Evolutionary conservation across 2,113 vertebrate genomes (phyloP).

Genomic region (Microcebus jonahi): DNA sequence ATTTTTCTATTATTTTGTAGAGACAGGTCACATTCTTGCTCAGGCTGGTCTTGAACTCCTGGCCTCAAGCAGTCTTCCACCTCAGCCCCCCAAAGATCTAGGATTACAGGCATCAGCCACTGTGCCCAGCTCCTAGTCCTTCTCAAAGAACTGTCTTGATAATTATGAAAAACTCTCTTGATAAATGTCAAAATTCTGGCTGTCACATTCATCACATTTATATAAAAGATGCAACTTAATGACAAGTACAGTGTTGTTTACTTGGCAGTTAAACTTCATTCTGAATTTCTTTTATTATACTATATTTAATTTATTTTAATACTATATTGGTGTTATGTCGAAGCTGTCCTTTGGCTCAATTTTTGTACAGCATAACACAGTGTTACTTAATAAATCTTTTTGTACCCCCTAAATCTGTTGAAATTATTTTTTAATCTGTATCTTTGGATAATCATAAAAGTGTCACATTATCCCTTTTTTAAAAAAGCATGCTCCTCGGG

Average conservation of each 20-base stretch:
- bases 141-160: constrained; percentile 12
- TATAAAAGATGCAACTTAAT: neutral
- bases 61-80: no score
- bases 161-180: neutral
- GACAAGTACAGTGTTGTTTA: neutral
- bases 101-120: no score
- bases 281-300: constrained; percentile 21
- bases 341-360: neutral
- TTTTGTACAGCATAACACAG: neutral
- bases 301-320: neutral
- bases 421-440: neutral
- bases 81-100: no score
- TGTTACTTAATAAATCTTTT: constrained; percentile 36
- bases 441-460: neutral
- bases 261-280: constrained; percentile 32
- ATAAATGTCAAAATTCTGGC: neutral
- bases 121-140: no score
- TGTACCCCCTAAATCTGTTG: neutral
- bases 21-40: no score
- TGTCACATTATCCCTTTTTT: neutral
- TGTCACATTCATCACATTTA: neutral
- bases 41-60: no score
- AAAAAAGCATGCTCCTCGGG: no score
- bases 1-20: no score
- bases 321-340: neutral